These are phyloP conservation scores for Hydriomena furcata DNA, from an alignment of 2,888 invertebrate species.

Conservation along the genomic window DNA sequence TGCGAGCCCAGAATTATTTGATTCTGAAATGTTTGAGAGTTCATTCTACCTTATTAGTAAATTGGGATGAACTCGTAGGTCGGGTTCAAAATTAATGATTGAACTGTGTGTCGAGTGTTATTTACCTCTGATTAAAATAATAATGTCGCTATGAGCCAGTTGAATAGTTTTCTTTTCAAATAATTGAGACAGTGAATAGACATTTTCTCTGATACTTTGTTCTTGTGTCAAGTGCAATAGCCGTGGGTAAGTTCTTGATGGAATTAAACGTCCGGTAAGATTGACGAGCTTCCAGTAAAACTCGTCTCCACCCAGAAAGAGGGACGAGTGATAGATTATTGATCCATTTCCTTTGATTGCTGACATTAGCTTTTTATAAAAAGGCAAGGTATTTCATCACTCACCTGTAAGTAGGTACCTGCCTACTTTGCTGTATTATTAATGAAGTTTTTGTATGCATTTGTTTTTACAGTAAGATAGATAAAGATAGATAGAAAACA, in stretches of 20 bases:
- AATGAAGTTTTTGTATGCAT: background rate
- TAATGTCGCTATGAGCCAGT: no score
- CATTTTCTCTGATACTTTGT: background rate
- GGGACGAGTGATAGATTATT: constrained; percentile 29
- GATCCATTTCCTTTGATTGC: constrained; percentile 17
- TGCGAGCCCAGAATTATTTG: constrained; percentile 8
- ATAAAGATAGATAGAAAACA: no score
- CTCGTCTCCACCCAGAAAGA: constrained; percentile 33
- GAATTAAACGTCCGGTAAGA: constrained; percentile 52
- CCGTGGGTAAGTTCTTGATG: constrained; percentile 27
- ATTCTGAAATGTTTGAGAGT: constrained; percentile 6
- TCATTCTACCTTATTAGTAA: background rate
- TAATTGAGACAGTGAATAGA: background rate
- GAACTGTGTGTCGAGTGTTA: no score
- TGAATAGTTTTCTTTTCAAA: no score
- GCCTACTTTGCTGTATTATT: background rate
- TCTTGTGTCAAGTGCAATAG: constrained; percentile 18
- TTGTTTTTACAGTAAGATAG: no score
- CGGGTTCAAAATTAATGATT: background rate
- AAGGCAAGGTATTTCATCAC: no score
- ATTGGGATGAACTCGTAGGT: background rate
- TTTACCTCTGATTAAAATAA: no score
- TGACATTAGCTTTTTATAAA: constrained; percentile 6
- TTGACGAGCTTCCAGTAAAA: constrained; percentile 43
- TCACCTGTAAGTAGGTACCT: no score